phyloP scores from a whole-genome alignment of 2,113 vertebrate genomes.

The Paramormyrops kingsleyae region DNA sequence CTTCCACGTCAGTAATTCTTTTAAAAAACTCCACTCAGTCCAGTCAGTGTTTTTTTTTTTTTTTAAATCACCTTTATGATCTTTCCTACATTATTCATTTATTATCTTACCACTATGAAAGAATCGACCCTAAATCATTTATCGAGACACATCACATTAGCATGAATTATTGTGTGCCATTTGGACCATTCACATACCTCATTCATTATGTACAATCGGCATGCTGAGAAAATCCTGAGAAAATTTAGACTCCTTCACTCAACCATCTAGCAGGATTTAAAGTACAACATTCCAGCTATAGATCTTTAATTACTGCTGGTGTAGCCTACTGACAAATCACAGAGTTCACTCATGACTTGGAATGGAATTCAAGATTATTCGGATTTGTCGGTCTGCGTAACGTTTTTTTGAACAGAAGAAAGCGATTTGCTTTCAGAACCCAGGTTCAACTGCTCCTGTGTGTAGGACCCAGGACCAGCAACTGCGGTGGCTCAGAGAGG shows the following conservation, averaged over 20 bases:
- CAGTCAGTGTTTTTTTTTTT: not conserved
- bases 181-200: not conserved
- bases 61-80: not conserved
- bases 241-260: not conserved
- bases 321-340: not conserved
- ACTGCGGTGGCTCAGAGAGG: not conserved
- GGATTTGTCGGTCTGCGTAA: not conserved
- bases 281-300: not conserved
- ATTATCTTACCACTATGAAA: not conserved
- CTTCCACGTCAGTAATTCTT: not conserved
- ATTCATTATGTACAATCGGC: not conserved
- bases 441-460: not conserved
- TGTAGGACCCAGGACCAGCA: not conserved
- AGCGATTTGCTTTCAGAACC: not conserved
- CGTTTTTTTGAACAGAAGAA: not conserved
- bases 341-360: not conserved
- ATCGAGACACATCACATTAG: not conserved
- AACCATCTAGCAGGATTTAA: not conserved
- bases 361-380: not conserved
- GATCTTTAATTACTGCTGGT: not conserved
- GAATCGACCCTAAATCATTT: not conserved
- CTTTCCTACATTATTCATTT: not conserved
- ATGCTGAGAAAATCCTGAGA: not conserved
- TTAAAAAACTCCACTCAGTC: not conserved
- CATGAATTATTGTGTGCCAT: not conserved